A percentile compares a stretch with the other conserved stretches of the same genome.
Evolutionary conservation across 2,113 vertebrate species (phyloP).

Genomic region (Oenanthe oenanthe): DNA sequence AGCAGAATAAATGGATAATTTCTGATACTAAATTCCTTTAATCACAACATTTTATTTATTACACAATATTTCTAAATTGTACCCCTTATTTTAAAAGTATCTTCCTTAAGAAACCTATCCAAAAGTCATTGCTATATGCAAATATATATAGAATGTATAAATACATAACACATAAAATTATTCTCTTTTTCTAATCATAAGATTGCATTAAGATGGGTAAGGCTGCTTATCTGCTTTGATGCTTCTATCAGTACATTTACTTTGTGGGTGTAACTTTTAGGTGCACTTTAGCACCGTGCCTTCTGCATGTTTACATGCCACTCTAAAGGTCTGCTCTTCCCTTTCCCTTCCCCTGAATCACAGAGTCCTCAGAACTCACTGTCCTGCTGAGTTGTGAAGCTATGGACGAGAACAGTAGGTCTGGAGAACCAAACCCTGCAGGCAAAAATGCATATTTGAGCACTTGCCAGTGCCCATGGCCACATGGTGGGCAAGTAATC

Average conservation of each 20-base stretch:
- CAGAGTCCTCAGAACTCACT: neutral
- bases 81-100: neutral
- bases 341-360: neutral
- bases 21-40: neutral
- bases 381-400: neutral
- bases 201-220: neutral
- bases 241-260: neutral
- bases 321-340: neutral
- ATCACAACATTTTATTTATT: neutral
- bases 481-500: neutral
- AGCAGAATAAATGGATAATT: neutral
- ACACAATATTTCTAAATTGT: neutral
- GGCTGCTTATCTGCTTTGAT: neutral
- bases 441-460: neutral
- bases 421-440: neutral
- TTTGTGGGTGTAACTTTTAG: neutral
- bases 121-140: neutral
- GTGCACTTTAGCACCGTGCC: neutral
- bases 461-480: neutral
- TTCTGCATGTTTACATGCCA: neutral
- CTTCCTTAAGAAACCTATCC: neutral
- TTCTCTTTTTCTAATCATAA: neutral
- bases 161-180: neutral
- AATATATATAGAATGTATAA: neutral
- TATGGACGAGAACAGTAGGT: neutral